Evolutionary conservation across 2,888 invertebrate species (phyloP), one percentile per base, ranked within the genome.

Genomic region (Plagiodera versicolora): DNA sequence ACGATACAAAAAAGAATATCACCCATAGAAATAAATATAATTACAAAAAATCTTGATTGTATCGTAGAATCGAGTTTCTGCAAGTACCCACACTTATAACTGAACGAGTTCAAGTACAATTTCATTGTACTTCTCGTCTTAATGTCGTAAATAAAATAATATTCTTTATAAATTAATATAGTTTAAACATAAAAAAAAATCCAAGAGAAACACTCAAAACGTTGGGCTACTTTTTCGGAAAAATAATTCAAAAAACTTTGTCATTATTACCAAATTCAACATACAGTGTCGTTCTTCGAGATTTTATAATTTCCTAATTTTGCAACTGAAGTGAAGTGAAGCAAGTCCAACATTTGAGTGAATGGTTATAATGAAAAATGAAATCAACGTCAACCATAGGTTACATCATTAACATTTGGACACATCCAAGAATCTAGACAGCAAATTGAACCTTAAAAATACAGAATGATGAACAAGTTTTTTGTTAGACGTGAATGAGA

Each of bases 1-100:
- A 60, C 64, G 61, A 65, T 64, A 57, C 67, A 64, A 47, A 56
- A 58, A 66, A 66, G 66, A 53, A 66, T 69, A 69, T 69, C 69
- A 69, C 69, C 66, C 68, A 69, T 63, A 58, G 54, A 69, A 66
- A 63, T 65, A 69, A 69, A 67, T 65, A 67, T 65, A 68, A 68
- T 65, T 68, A 68, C 65, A 67, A 63, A 65, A 61, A 64, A 52
- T 64, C 64, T 64, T 60, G 49, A 46, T 58, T 64, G 63, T 54
- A 66, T 64, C 61, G 54, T 56, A 58, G 46, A 45, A 60, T 65
- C 57, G 52, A 67, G 60, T 46, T 50, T 53, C 48, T 64, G 60
- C 49, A 50, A 56, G 55, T 18, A 44, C 58, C 59, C 49, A 56
- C 64, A 54, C 57, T 61, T 61, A 58, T 30, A 61, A 57, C 39